Evolutionary conservation across 2,797 vertebrate genomes (phyloP).

Genomic region (Glossophaga mutica): DNA sequence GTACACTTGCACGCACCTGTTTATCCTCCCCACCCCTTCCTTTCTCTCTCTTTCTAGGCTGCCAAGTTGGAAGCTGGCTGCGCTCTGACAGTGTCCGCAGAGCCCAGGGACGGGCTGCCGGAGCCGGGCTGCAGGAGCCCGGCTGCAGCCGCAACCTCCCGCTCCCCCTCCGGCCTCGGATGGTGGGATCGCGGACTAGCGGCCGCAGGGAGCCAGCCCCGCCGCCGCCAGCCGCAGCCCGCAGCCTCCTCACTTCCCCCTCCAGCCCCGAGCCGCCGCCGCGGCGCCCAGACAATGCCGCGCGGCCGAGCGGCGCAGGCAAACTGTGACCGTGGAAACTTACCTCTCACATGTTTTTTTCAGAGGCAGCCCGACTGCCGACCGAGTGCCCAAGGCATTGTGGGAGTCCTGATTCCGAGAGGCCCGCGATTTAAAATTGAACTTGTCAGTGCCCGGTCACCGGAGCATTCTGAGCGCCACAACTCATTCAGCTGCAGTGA

Average conservation of each 20-base stretch:
- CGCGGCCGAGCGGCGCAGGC: background rate
- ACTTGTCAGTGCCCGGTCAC: slow-evolving; percentile 71
- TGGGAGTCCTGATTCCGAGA: slow-evolving; percentile 72
- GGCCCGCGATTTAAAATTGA: slow-evolving; percentile 56
- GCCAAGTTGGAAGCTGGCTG: background rate
- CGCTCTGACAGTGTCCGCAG: slow-evolving; percentile 52
- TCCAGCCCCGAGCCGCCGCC: background rate
- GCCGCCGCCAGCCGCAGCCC: background rate
- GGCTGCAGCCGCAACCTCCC: slow-evolving; percentile 65
- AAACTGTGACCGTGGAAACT: slow-evolving; percentile 51
- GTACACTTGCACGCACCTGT: slow-evolving; percentile 66
- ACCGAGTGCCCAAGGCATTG: slow-evolving; percentile 77
- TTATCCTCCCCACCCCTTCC: background rate
- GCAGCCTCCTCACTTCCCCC: slow-evolving; percentile 27
- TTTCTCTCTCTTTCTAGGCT: background rate
- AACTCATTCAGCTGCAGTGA: slow-evolving; percentile 77
- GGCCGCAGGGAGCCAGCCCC: background rate
- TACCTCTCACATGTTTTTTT: slow-evolving; percentile 84
- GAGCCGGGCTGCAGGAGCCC: slow-evolving; percentile 39
- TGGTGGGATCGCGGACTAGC: background rate
- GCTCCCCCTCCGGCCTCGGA: background rate
- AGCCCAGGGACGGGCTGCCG: slow-evolving; percentile 16
- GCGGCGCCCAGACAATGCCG: background rate
- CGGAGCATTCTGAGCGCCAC: slow-evolving; percentile 78
- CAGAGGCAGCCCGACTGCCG: slow-evolving; percentile 79